A percentile compares a stretch with the other conserved stretches of the same genome.
phyloP scores from a whole-genome alignment of 2,888 invertebrate genomes.

The Malthinus seriepunctatus region DNA sequence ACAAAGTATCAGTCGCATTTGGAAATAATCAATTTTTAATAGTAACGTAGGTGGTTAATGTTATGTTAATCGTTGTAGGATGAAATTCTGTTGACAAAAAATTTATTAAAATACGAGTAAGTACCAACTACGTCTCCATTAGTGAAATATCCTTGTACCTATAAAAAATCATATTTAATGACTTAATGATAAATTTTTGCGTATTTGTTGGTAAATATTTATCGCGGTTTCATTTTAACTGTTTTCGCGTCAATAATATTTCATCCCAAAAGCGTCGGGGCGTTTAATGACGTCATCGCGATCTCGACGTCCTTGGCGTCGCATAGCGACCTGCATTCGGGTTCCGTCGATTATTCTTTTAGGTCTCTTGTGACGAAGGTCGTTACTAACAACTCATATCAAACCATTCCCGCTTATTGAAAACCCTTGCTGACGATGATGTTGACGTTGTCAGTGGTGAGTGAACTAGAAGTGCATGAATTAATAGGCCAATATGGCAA shows the following conservation, averaged over 20 bases:
- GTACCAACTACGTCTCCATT: too few species aligned
- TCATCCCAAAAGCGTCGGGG: slow-evolving; percentile 22
- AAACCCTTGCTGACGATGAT: slow-evolving; percentile 39
- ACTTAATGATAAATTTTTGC: too few species aligned
- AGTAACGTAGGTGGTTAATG: too few species aligned
- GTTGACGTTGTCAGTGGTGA: slow-evolving; percentile 47
- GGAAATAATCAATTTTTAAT: too few species aligned
- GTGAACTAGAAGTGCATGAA: slow-evolving; percentile 31
- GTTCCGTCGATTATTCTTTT: slow-evolving; percentile 36
- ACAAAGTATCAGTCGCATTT: too few species aligned
- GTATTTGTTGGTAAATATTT: not conserved
- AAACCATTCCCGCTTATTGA: slow-evolving; percentile 23
- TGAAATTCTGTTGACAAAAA: too few species aligned
- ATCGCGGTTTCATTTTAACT: not conserved
- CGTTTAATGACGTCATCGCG: slow-evolving; percentile 38
- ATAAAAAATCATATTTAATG: too few species aligned
- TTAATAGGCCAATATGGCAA: not conserved
- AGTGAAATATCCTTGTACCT: too few species aligned
- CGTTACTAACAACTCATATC: slow-evolving; percentile 10
- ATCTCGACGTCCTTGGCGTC: slow-evolving; percentile 39
- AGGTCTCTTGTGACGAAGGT: slow-evolving; percentile 36
- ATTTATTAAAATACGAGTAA: too few species aligned
- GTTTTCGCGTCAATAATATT: slow-evolving; percentile 9
- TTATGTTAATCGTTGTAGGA: too few species aligned
- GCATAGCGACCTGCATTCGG: slow-evolving; percentile 42